Evolutionary conservation across 2,113 vertebrate species (phyloP), one percentile per base, ranked within the genome.

Genomic region (Pedionomus torquatus): DNA sequence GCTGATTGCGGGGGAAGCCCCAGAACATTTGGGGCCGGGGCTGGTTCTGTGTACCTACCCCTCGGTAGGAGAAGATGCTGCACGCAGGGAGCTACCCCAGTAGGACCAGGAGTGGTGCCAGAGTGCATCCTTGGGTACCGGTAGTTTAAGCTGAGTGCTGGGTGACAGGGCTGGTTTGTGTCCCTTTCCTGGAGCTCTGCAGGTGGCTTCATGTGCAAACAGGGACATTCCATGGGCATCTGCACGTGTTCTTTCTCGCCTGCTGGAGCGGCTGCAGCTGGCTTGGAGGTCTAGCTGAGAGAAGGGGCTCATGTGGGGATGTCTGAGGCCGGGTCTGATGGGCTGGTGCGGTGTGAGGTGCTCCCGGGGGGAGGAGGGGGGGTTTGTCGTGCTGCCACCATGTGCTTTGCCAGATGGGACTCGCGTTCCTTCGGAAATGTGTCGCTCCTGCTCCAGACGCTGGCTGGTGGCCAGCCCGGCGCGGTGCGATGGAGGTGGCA

Each of bases 331-430:
- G 0, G 35, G 55, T 28, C 52, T 7, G 16, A 28, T 0, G 0
- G 79, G 84, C 55, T 92, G 83, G 30, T 61, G 49, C 76, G 86
- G 58, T 79, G 7, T 11, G 20, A 66, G 71, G 75, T 86, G 83
- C 79, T 88, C 51, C 65, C 14, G 10, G n/a, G n/a, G n/a, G n/a
- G n/a, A n/a, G n/a, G n/a, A n/a, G 41, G 41, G 65, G 74, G 88
- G n/a, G 13, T 87, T 94, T 78, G 51, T 77, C 21, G 4, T 63
- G 65, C 87, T 52, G 81, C 52, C 63, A 1, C 84, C 84, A 49
- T 80, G 82, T 94, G 92, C 66, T 85, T 30, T 88, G 82, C 92
- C 94, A 96, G 92, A 95, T 93, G 85, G 96, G 90, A 89, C 65
- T 55, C 0, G 1, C 0, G 1, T 83, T 95, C 69, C 83, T 60